phyloP scores from a whole-genome alignment of 2,113 vertebrate genomes.

The Ptychochromis oligacanthus region DNA sequence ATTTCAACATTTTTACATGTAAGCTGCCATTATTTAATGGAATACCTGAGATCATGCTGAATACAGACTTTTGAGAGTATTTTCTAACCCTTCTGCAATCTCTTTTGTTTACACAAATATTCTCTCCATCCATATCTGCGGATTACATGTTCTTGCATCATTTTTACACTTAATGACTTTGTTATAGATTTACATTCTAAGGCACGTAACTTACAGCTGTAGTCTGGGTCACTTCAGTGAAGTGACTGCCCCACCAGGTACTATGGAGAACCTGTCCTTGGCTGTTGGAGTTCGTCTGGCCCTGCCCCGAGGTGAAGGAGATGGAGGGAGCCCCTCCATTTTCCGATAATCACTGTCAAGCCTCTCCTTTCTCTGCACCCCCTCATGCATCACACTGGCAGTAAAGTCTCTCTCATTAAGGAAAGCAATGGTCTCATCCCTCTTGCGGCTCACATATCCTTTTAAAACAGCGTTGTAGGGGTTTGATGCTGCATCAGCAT shows the following conservation, averaged over 20 bases:
- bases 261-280: constrained; percentile 67
- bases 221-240: constrained; percentile 45
- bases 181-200: not conserved
- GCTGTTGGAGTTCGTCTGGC: constrained; percentile 63
- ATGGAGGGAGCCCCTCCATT: constrained; percentile 70
- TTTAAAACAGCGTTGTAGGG: constrained; percentile 77
- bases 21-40: not conserved
- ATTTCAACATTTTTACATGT: not conserved
- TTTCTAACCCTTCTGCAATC: not conserved
- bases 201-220: not conserved
- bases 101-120: not conserved
- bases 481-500: constrained; percentile 64
- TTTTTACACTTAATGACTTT: not conserved
- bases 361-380: constrained; percentile 68
- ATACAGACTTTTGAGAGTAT: not conserved
- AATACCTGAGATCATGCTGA: not conserved
- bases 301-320: constrained; percentile 34
- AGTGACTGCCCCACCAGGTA: constrained; percentile 57
- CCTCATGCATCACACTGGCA: constrained; percentile 74
- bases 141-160: not conserved
- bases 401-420: constrained; percentile 78
- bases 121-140: not conserved
- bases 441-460: constrained; percentile 78
- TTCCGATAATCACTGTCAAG: constrained; percentile 62
- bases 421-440: constrained; percentile 76